Base-by-base conservation (phyloP, 2,797 vertebrate species). In the Pelochelys cantorii region DNA sequence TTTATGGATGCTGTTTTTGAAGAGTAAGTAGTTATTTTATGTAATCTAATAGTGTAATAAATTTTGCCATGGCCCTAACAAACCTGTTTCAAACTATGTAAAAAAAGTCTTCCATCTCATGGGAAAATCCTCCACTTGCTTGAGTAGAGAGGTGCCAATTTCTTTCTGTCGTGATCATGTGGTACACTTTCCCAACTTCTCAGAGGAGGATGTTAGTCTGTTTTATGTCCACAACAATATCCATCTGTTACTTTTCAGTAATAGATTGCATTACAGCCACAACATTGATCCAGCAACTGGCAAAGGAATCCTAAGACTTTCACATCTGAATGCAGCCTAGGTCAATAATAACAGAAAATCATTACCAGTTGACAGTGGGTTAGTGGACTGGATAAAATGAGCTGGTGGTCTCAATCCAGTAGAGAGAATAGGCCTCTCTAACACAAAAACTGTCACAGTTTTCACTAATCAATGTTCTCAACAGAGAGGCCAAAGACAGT, bases 1-100 rank as follows among this genome's bases (percentile, higher is more conserved):
- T 94, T 94, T 93, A 91, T 82, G 89, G 90, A 91, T 92, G 52
- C 23, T 74, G 10, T 89, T 90, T 84, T 90, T 95, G 27, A 42
- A 84, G 56, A 85, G 37, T 79, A 85, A 79, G 29, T 85, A 86
- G 85, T 80, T 95, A 52, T 95, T 94, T 92, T 89, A 7, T 86
- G 65, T 77, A 90, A 95, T 77, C 20, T 95, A 95, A 95, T 80
- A 20, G 29, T 81, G 4, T 34, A 85, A 88, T 91, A 88, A 48
- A 7, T 88, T 65, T 95, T 87, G 90, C 89, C 15, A 68, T 6
- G 84, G 78, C 59, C 27, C 65, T 81, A 74, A 74, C 42, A 91
- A 91, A 88, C 29, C 48, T 37, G 5, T 37, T 91, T 95, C 91
- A 95, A 75, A 34, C 85, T 82, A 93, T 92, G 87, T 84, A 95